These are phyloP conservation scores for Dicyrtoma fusca DNA, from an alignment of 2,888 invertebrate genomes.

Conservation along the genomic window DNA sequence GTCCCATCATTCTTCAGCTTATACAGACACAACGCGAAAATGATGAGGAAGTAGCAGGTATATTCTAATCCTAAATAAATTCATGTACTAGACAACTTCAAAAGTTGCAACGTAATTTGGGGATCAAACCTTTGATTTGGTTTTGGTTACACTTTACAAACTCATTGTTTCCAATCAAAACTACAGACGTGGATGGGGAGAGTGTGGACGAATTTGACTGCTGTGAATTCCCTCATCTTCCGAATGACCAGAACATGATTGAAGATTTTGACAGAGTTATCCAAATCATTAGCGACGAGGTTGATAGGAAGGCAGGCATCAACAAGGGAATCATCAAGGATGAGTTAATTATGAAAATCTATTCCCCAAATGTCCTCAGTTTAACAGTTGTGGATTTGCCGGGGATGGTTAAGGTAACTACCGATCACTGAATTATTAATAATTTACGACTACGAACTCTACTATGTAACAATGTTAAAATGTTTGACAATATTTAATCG, in stretches of 20 bases:
- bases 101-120: too few relatives aligned
- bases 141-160: too few relatives aligned
- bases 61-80: too few relatives aligned
- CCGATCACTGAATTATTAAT: background rate
- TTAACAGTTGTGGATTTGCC: conserved; percentile 12
- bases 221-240: background rate
- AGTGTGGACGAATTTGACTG: too few relatives aligned
- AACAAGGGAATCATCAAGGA: background rate
- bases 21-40: too few relatives aligned
- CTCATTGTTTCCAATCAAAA: too few relatives aligned
- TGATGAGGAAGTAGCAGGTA: too few relatives aligned
- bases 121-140: too few relatives aligned
- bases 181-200: too few relatives aligned
- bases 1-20: too few relatives aligned
- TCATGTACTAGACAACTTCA: too few relatives aligned
- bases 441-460: background rate
- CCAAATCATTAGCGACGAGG: background rate
- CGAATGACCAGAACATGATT: background rate
- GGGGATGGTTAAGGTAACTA: background rate
- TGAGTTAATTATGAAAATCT: background rate
- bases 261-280: background rate
- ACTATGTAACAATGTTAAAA: background rate
- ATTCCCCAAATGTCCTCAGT: background rate
- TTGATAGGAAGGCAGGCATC: background rate
- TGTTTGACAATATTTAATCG: too few relatives aligned